Percentiles rank a stretch among this genome's conserved stretches.
Evolutionary conservation across 1,140 invertebrate genomes (phyloP).

Genomic region (Drosophila tropicalis): DNA sequence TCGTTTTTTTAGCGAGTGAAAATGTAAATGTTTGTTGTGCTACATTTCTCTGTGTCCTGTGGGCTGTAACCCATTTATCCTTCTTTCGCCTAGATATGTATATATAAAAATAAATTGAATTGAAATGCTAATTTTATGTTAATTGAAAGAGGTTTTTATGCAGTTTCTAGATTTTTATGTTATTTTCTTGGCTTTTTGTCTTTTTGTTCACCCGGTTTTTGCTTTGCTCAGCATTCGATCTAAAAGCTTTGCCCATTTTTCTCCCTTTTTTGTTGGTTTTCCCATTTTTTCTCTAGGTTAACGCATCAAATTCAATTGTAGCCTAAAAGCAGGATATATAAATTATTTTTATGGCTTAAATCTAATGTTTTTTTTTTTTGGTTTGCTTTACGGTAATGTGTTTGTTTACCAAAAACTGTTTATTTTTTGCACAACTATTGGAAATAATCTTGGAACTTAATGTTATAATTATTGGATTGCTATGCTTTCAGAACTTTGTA

Average conservation of each 20-base stretch:
- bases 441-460: conserved; percentile 17
- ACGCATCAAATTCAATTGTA: conserved; percentile 69
- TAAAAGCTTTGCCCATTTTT: conserved; percentile 71
- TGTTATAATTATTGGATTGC: too few species aligned
- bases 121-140: conserved; percentile 81
- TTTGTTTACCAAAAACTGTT: conserved; percentile 62
- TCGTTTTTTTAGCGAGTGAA: conserved; percentile 52
- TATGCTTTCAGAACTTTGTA: too few species aligned
- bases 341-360: conserved; percentile 60
- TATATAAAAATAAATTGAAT: conserved; percentile 82
- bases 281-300: conserved; percentile 36
- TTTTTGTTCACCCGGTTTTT: conserved; percentile 6
- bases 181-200: conserved; percentile 10
- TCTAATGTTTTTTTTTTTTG: not conserved
- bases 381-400: conserved; percentile 42
- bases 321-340: conserved; percentile 73
- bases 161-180: conserved; percentile 71
- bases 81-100: conserved; percentile 47
- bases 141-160: conserved; percentile 80
- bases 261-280: conserved; percentile 43
- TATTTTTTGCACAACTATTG: conserved; percentile 7
- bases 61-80: conserved; percentile 67
- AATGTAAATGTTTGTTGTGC: conserved; percentile 61
- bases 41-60: conserved; percentile 21
- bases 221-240: conserved; percentile 73